Evolutionary conservation across 1,140 invertebrate species (phyloP), one percentile per base, ranked within the genome.

Genomic region (Aleiodes sp.): DNA sequence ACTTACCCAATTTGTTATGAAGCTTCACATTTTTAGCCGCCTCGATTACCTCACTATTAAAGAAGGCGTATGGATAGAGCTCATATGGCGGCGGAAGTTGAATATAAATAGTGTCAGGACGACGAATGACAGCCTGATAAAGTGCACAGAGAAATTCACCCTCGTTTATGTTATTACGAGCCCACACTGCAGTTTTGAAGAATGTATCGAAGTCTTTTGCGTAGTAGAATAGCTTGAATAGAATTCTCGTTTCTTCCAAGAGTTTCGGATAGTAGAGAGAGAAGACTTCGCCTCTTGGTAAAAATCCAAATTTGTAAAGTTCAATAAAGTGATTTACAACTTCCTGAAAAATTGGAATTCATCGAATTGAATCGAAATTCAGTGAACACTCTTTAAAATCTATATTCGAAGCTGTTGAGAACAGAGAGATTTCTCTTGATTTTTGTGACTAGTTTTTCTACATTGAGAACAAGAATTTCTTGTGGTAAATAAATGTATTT

Each of bases 121-220:
- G 88, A 19, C 88, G 87, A n/a, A 88, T 74, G 1, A 91, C 81
- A 4, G 90, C 89, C 60, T 88, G 82, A 56, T 87, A 89, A 70
- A 90, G 77, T 2, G 90, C 87, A 43, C 88, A 89, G 3, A 87
- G 73, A 76, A 90, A 93, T 68, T 89, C 85, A 24, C 86, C 88
- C 76, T 90, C 86, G 79, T 92, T 92, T 7, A 91, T 75, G 66
- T 89, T 73, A 65, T 85, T 83, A 0, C 87, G 87, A 10, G 89
- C 89, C 84, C 87, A 91, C 10, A 86, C 73, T n/a, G 90, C 90
- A 1, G 88, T 89, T 67, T 88, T 88, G 82, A 85, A 88, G 82
- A 92, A 92, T 10, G 86, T 89, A 2, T 90, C 88, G 70, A 88
- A 91, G 72, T 91, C 88, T 70, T 89, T 90, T 56, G 90, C 89